Evolutionary conservation across 1,140 invertebrate species (phyloP).

Genomic region (Drosophila melanica): DNA sequence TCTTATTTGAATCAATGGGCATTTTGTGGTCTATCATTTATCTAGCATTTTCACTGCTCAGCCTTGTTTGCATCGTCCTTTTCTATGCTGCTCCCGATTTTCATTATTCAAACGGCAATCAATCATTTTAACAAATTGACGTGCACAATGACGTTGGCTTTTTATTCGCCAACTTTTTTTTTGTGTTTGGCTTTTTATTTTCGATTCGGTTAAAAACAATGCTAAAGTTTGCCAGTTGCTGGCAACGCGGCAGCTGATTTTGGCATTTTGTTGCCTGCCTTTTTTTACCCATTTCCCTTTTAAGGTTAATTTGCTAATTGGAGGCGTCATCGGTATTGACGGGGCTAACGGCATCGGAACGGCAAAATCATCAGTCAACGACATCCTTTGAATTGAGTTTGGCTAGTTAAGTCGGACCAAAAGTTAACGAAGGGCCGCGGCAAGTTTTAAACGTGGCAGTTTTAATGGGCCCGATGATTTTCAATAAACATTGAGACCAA

Average conservation of each 20-base stretch:
- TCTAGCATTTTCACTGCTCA: constrained; percentile 2
- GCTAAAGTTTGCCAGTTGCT: constrained; percentile 56
- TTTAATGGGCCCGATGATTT: constrained; percentile 74
- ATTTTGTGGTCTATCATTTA: constrained; percentile 27
- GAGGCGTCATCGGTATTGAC: constrained; percentile 75
- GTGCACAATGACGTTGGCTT: constrained; percentile 75
- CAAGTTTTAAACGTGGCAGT: constrained; percentile 2
- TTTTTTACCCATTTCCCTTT: constrained; percentile 48
- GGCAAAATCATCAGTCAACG: constrained; percentile 69
- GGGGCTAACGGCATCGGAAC: constrained; percentile 36
- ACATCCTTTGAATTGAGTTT: constrained; percentile 60
- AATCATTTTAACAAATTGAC: constrained; percentile 83
- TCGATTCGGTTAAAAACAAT: constrained; percentile 66
- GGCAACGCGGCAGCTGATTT: constrained; percentile 69
- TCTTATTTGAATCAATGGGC: constrained; percentile 13
- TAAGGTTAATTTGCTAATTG: constrained; percentile 81
- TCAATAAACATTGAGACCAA: constrained; percentile 62
- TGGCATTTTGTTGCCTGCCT: constrained; percentile 69
- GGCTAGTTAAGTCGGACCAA: constrained; percentile 55
- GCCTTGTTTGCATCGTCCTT: constrained; percentile 57
- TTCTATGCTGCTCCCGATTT: constrained; percentile 69
- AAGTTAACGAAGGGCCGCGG: constrained; percentile 20
- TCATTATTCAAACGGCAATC: constrained; percentile 81
- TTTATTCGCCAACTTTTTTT: constrained; percentile 41
- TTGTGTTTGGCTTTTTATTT: constrained; percentile 21